phyloP scores from a whole-genome alignment of 2,888 invertebrate species.

The Amaurobius ferox region DNA sequence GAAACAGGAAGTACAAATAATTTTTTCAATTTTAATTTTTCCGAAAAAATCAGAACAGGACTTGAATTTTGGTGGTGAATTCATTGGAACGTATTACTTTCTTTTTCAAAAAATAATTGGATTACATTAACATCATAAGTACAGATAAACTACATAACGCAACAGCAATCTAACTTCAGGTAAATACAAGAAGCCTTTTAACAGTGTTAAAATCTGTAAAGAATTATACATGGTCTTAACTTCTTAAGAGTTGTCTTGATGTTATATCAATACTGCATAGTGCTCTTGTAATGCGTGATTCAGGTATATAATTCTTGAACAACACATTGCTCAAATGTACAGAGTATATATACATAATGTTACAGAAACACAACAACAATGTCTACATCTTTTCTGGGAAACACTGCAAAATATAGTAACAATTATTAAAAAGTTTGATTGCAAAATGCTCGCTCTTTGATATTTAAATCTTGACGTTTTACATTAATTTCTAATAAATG shows the following conservation, averaged over 20 bases:
- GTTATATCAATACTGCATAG: constrained; percentile 17
- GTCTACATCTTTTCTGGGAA: constrained; percentile 20
- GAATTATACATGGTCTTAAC: constrained; percentile 48
- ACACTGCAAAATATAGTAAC: constrained; percentile 28
- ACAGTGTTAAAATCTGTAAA: constrained; percentile 65
- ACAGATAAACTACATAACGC: constrained; percentile 51
- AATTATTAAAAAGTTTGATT: constrained; percentile 23
- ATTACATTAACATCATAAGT: constrained; percentile 42
- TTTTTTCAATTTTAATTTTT: constrained; percentile 30
- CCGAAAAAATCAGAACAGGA: constrained; percentile 23
- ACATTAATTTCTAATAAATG: neutral
- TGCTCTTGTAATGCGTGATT: constrained; percentile 57
- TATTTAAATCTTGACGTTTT: no score
- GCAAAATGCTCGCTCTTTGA: constrained; percentile 21
- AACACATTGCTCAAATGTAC: constrained; percentile 49
- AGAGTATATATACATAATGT: constrained; percentile 50
- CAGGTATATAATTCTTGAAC: constrained; percentile 40
- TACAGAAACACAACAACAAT: constrained; percentile 41
- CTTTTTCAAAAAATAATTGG: constrained; percentile 15
- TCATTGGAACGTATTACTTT: neutral
- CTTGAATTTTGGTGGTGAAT: neutral
- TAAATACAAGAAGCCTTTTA: constrained; percentile 47
- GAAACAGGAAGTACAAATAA: constrained; percentile 48
- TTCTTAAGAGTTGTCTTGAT: constrained; percentile 4
- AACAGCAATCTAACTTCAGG: constrained; percentile 55